Base-by-base conservation (phyloP, 2,888 invertebrate species). In the Ligdia adustata region DNA sequence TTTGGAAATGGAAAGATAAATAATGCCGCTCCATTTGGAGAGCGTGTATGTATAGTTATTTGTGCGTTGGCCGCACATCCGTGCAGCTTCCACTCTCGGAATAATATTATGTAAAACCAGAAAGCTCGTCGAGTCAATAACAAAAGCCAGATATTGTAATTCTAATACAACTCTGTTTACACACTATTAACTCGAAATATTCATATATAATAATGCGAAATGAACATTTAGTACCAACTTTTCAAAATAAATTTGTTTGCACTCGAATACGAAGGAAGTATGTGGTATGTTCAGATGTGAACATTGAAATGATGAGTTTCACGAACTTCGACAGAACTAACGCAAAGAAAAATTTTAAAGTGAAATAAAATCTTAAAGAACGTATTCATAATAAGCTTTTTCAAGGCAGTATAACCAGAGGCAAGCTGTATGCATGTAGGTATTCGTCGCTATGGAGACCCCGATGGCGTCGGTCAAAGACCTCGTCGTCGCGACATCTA, bases 401-500 rank as follows among this genome's bases (percentile, higher is more conserved):
- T 74, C 67, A 75, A 65, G 61, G 66, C 64, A 64, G 65, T 58
- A n/a, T n/a, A 66, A 60, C 62, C 55, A 69, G 67, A 75, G 69
- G 66, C 63, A 59, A 52, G 63, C 64, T 69, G 66, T 67, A 69
- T 73, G 69, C 66, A 66, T 69, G 69, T 74, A 82, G 73, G 73
- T 79, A 79, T 73, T 61, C 73, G 83, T 88, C 72, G 73, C 76
- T 66, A 82, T 81, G 70, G 79, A 66, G 72, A 83, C 85, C 64
- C n/a, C 65, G 62, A 76, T 69, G 75, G 79, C 79, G 77, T 79
- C 81, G 87, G 86, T 82, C 87, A 79, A 77, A 76, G 86, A 87
- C 85, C 89, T 78, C 75, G 62, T 49, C 70, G 79, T 76, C 80
- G 81, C 79, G 83, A 83, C 85, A 78, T 69, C 64, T 64, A 70